Conservation (phyloP, 2,888 invertebrate genomes). For the Limulus polyphemus region DNA sequence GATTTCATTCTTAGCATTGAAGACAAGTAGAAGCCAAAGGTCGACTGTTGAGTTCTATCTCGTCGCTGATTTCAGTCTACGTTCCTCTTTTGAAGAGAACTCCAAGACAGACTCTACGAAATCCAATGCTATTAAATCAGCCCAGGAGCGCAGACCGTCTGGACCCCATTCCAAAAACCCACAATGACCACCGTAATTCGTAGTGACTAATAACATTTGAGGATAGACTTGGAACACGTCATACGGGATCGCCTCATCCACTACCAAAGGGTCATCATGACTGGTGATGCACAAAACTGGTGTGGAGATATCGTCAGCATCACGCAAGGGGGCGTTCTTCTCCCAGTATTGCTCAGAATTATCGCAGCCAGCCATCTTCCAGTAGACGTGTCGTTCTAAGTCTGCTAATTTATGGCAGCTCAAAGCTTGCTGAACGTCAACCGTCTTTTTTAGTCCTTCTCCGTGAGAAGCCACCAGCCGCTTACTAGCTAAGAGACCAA, state of each 20-base stretch:
- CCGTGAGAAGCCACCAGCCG: constrained; percentile 27
- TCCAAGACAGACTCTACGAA: constrained; percentile 8
- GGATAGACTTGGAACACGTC: constrained; percentile 33
- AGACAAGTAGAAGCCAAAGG: too few species aligned
- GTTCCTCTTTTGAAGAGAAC: constrained; percentile 5
- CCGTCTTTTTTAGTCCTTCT: constrained; percentile 26
- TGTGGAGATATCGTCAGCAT: constrained; percentile 33
- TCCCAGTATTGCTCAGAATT: constrained; percentile 32
- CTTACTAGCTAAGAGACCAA: constrained; percentile 29
- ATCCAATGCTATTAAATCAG: constrained; percentile 8
- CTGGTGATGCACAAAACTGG: constrained; percentile 34
- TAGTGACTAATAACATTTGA: constrained; percentile 31
- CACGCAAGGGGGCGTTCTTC: constrained; percentile 33
- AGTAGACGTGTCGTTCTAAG: constrained; percentile 30
- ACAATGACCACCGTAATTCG: constrained; percentile 34
- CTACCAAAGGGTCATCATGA: constrained; percentile 32
- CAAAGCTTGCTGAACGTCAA: constrained; percentile 29
- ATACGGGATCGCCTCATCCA: constrained; percentile 29
- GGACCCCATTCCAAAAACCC: constrained; percentile 30
- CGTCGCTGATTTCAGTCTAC: neutral
- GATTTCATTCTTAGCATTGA: too few species aligned
- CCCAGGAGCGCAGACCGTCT: constrained; percentile 5
- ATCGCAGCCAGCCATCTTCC: constrained; percentile 27
- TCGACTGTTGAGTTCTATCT: too few species aligned
- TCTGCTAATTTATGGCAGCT: constrained; percentile 28